These are phyloP conservation scores for Ectemnius continuus DNA, from an alignment of 2,888 invertebrate genomes.

Conservation along the genomic window DNA sequence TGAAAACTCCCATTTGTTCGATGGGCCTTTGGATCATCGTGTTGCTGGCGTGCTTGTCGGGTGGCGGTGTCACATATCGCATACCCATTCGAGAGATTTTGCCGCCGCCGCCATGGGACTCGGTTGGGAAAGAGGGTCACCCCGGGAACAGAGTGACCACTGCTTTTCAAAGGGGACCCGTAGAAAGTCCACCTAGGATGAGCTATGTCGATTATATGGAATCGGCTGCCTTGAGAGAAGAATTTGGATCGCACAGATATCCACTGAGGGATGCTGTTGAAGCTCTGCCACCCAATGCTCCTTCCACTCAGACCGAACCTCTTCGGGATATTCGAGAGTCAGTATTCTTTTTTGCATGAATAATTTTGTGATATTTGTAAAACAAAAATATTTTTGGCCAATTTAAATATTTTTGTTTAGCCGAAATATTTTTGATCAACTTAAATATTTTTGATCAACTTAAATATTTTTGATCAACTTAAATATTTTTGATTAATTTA, in stretches of 20 bases:
- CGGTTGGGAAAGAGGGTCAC: slow-evolving; percentile 8
- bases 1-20: too few species aligned
- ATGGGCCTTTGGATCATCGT: slow-evolving; percentile 43
- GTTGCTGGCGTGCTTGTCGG: slow-evolving; percentile 25
- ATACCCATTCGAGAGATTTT: slow-evolving; percentile 37
- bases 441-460: too few species aligned
- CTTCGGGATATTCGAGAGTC: slow-evolving; percentile 23
- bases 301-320: slow-evolving; percentile 4
- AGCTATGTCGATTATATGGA: slow-evolving; percentile 24
- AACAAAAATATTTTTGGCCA: too few species aligned
- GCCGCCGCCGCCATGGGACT: slow-evolving; percentile 30
- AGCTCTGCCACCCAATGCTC: slow-evolving; percentile 62
- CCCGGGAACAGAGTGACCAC: slow-evolving; percentile 53
- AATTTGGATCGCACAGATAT: slow-evolving; percentile 78
- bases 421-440: too few species aligned
- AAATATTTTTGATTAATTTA: too few species aligned
- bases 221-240: slow-evolving; percentile 45
- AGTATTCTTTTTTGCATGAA: too few species aligned
- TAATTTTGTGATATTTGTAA: too few species aligned
- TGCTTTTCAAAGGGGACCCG: slow-evolving; percentile 77
- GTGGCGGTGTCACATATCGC: slow-evolving; percentile 35
- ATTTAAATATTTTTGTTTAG: too few species aligned
- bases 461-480: too few species aligned
- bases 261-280: slow-evolving; percentile 89
- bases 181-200: slow-evolving; percentile 76